A percentile compares a stretch with the other conserved stretches of the same genome.
Conservation (phyloP, 1,140 invertebrate genomes). For the Drosophila orena region DNA sequence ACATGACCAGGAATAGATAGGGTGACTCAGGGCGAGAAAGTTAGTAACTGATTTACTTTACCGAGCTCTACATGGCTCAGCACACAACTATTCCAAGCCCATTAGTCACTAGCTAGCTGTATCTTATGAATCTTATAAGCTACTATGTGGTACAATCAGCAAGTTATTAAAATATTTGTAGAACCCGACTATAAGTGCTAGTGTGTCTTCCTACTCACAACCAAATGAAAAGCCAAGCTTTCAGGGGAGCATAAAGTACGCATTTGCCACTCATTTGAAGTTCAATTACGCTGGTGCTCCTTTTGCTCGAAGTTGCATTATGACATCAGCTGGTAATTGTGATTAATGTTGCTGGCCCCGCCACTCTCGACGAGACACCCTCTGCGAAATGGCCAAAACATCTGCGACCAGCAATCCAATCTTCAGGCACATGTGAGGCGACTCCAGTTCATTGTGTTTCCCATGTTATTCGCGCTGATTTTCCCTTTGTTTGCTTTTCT, state of each 20-base stretch:
- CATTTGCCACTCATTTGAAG: conserved; percentile 23
- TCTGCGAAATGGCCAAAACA: conserved; percentile 42
- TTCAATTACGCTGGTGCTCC: conserved; percentile 3
- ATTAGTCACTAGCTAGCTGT: too few species aligned
- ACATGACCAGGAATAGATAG: conserved; percentile 24
- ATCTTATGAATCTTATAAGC: too few species aligned
- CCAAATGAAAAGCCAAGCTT: too few species aligned
- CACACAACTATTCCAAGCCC: too few species aligned
- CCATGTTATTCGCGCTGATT: conserved; percentile 44
- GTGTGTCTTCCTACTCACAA: too few species aligned
- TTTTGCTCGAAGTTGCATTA: conserved; percentile 20
- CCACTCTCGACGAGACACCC: conserved; percentile 26
- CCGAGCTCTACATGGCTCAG: too few species aligned
- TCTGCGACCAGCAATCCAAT: conserved; percentile 28
- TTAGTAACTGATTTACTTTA: neutral
- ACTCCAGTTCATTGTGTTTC: conserved; percentile 51
- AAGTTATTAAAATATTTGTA: too few species aligned
- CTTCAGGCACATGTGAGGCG: conserved; percentile 32
- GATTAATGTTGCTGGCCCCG: conserved; percentile 30
- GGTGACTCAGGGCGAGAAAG: conserved; percentile 18
- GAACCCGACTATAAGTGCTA: too few species aligned
- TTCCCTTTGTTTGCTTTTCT: conserved; percentile 9
- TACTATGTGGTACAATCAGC: too few species aligned
- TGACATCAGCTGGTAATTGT: conserved; percentile 52
- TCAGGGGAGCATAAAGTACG: neutral